Percentiles rank a stretch among this genome's conserved stretches.
These are phyloP conservation scores for Callinectes sapidus DNA, from an alignment of 2,888 invertebrate species.

Conservation along the genomic window DNA sequence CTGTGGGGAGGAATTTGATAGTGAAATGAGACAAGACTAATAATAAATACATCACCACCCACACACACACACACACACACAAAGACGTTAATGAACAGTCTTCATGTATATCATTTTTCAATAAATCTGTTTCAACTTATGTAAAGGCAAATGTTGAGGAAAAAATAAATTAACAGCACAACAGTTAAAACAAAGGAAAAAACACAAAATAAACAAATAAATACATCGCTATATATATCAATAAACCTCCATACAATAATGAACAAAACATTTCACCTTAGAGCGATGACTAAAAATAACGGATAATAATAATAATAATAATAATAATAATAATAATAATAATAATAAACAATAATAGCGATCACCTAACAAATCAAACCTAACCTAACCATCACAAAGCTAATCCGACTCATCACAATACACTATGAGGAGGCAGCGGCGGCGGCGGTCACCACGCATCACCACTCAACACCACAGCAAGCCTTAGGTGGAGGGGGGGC, in stretches of 20 bases:
- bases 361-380: neutral
- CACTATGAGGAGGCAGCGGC: no score
- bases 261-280: neutral
- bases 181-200: neutral
- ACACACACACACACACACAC: no score
- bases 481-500: neutral
- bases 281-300: neutral
- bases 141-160: no score
- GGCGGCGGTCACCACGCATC: neutral
- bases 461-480: neutral
- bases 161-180: neutral
- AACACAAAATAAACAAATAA: neutral
- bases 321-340: slow-evolving; percentile 29
- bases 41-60: no score
- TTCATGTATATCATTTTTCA: no score
- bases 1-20: no score
- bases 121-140: no score
- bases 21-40: no score
- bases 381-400: neutral
- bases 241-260: neutral
- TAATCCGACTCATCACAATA: neutral
- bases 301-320: slow-evolving; percentile 12
- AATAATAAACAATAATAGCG: slow-evolving; percentile 18
- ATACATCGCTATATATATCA: neutral
- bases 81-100: no score